phyloP scores from a whole-genome alignment of 2,888 invertebrate genomes.

The Mesorhabditis spiculigera region DNA sequence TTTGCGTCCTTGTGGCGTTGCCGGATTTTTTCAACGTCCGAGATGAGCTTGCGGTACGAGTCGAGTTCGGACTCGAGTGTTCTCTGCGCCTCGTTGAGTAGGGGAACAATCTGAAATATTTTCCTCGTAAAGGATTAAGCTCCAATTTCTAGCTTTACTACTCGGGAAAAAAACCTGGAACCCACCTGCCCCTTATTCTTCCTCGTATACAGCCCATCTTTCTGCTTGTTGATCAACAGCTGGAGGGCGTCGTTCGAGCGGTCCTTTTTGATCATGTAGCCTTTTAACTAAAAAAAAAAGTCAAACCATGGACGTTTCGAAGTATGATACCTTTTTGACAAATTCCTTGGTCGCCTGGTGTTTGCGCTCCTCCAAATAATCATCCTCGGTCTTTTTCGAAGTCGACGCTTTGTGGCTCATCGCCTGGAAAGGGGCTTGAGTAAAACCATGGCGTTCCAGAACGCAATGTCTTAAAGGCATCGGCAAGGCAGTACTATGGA shows the following conservation, averaged over 20 bases:
- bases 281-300: not conserved
- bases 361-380: conserved; percentile 13
- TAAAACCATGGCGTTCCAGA: no score
- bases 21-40: conserved; percentile 24
- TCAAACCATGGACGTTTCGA: not conserved
- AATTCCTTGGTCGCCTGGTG: conserved; percentile 15
- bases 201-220: not conserved
- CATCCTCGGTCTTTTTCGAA: conserved; percentile 10
- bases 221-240: not conserved
- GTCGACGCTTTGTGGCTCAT: not conserved
- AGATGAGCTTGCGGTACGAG: conserved; percentile 18
- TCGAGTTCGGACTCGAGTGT: conserved; percentile 21
- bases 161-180: no score
- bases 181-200: not conserved
- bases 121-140: no score
- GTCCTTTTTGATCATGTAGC: not conserved
- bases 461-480: no score
- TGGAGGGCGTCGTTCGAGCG: not conserved
- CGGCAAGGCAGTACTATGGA: no score
- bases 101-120: conserved; percentile 19
- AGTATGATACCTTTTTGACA: conserved; percentile 15
- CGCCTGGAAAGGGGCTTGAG: no score
- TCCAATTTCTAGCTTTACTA: no score
- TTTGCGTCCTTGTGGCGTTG: conserved; percentile 23
- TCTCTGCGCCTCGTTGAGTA: conserved; percentile 26